phyloP scores from a whole-genome alignment of 2,113 vertebrate species.

The Rutilus rutilus region DNA sequence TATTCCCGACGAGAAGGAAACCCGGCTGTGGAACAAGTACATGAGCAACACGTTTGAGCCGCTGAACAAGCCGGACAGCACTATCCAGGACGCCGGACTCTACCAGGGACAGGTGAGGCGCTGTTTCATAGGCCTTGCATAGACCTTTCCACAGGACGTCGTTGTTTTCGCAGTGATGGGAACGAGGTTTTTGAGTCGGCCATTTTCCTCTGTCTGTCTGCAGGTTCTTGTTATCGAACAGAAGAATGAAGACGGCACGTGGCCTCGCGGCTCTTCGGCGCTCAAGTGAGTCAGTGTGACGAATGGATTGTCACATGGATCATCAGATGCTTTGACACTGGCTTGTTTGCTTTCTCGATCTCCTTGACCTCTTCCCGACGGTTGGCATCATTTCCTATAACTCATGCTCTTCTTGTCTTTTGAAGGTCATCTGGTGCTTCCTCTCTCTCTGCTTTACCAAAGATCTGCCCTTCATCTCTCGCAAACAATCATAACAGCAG shows the following conservation, averaged over 20 bases:
- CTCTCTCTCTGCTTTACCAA: conserved; percentile 99
- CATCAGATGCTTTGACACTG: neutral
- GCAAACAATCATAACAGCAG: conserved; percentile 99
- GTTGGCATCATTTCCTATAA: conserved; percentile 61
- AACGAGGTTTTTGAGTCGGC: conserved; percentile 2
- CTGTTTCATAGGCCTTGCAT: too few relatives aligned
- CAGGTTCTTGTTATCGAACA: conserved; percentile 99
- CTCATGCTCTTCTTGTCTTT: conserved; percentile 91
- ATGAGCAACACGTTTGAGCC: conserved; percentile 99
- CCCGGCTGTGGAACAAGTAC: conserved; percentile 97
- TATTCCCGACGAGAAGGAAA: conserved; percentile 96
- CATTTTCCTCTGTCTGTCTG: conserved; percentile 12
- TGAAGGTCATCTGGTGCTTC: conserved; percentile 99
- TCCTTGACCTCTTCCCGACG: conserved; percentile 48
- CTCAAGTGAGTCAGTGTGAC: conserved; percentile 86
- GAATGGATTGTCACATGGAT: neutral
- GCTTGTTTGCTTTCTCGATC: conserved; percentile 22
- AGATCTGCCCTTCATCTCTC: conserved; percentile 98
- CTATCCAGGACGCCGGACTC: conserved; percentile 96
- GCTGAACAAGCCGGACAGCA: conserved; percentile 97
- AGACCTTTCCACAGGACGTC: too few relatives aligned
- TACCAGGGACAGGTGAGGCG: conserved; percentile 95
- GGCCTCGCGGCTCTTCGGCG: conserved; percentile 92
- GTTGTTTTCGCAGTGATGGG: neutral
- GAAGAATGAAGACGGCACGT: conserved; percentile 95